phyloP scores from a whole-genome alignment of 1,140 invertebrate genomes.

The Dendrolimus punctatus region DNA sequence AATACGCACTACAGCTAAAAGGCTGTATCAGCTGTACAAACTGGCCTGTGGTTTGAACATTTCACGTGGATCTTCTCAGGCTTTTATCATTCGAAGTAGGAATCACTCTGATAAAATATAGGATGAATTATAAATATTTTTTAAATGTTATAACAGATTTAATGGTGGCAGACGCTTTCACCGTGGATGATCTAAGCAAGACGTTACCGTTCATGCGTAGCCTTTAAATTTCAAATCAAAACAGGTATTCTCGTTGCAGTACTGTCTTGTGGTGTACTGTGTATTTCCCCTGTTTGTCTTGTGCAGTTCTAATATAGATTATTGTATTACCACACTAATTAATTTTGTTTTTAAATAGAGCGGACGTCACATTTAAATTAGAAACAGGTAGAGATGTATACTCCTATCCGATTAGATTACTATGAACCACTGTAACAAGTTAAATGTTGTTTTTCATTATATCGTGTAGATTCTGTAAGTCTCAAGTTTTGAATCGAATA shows the following conservation, averaged over 20 bases:
- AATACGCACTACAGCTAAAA: conserved; percentile 38
- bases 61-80: conserved; percentile 15
- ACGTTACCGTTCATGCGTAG: conserved; percentile 67
- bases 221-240: conserved; percentile 49
- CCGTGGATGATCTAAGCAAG: conserved; percentile 65
- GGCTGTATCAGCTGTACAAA: conserved; percentile 41
- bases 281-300: neutral
- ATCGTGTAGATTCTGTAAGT: too few relatives aligned
- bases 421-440: too few relatives aligned
- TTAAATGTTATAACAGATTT: conserved; percentile 45
- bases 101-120: neutral
- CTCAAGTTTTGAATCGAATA: too few relatives aligned
- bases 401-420: too few relatives aligned
- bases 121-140: neutral
- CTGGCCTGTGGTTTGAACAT: conserved; percentile 26
- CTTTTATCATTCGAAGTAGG: neutral
- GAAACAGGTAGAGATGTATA: too few relatives aligned
- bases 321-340: too few relatives aligned
- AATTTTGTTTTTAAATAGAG: too few relatives aligned
- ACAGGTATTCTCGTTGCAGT: conserved; percentile 27
- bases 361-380: too few relatives aligned
- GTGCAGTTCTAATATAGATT: too few relatives aligned
- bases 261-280: conserved; percentile 8
- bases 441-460: too few relatives aligned
- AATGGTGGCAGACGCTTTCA: conserved; percentile 61